Evolutionary conservation across 2,888 invertebrate genomes (phyloP), one percentile per base, ranked within the genome.

Genomic region (Papilio gigon): DNA sequence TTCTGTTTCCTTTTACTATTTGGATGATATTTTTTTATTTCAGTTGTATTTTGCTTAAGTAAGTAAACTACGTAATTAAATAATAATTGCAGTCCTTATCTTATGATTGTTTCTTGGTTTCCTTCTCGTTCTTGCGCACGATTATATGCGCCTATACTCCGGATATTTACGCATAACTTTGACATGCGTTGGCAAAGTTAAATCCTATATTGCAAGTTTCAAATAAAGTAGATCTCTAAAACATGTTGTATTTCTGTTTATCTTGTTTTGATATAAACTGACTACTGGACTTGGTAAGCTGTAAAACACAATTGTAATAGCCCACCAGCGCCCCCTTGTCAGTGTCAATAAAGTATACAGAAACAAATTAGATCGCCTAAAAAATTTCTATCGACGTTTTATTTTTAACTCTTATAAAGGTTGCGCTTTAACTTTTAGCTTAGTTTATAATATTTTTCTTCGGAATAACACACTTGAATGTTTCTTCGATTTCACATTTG

Each of bases 151-250:
- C n/a, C n/a, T n/a, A n/a, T n/a, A n/a, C n/a, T n/a, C 73, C 71
- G 75, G 73, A 75, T 81, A 82, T 84, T 82, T 81, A 79, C 77
- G 12, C 6, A 60, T 47, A 20, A 22, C 33, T 47, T 47, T 47
- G 47, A 11, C 20, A 47, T 62, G 17, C 20, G 30, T 27, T 37
- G 60, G 30, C 44, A 30, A 47, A 47, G 14, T 35, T 44, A 63
- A 47, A 63, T 14, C 35, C 14, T 47, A 14, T 22, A 33, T 20
- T 22, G 6, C 30, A 30, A 30, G 30, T 12, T 25, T 62, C 20
- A 44, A 62, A 62, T 44, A 33, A 62, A 44, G 5, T 37, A 5
- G 35, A 20, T 47, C 3, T 53, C 14, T 3, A 9, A 30, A 17
- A 27, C 27, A 25, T 53, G 30, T 30, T 27, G 8, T 27, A 53